phyloP scores from a whole-genome alignment of 2,888 invertebrate genomes.

The Andrena haemorrhoa region DNA sequence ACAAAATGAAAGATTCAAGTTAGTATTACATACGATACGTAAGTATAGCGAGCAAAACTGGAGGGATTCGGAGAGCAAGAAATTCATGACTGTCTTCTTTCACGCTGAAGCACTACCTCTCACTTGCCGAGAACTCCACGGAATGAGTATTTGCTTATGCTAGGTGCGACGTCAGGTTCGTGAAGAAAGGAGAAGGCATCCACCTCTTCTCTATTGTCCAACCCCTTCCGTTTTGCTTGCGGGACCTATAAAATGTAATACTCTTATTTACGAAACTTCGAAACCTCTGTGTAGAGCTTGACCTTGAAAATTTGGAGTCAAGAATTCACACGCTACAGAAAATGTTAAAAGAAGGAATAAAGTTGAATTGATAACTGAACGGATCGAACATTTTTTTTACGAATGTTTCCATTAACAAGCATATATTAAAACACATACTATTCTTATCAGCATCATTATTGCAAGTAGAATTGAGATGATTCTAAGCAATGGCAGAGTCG shows the following conservation, averaged over 20 bases:
- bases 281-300: slow-evolving; percentile 74
- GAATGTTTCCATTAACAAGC: background rate
- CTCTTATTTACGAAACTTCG: slow-evolving; percentile 1
- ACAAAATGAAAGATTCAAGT: slow-evolving; percentile 64
- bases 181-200: too few species aligned
- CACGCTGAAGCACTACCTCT: too few species aligned
- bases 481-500: slow-evolving; percentile 19
- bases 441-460: background rate
- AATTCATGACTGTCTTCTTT: too few species aligned
- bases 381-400: background rate
- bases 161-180: too few species aligned
- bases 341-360: slow-evolving; percentile 82
- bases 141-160: too few species aligned
- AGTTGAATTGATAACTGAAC: slow-evolving; percentile 68
- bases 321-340: slow-evolving; percentile 83
- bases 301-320: slow-evolving; percentile 83
- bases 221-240: too few species aligned
- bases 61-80: too few species aligned
- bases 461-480: slow-evolving; percentile 22
- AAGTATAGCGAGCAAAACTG: too few species aligned
- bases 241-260: background rate
- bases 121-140: too few species aligned
- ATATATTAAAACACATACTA: slow-evolving; percentile 13
- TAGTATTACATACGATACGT: slow-evolving; percentile 32
- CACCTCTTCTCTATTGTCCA: too few species aligned